These are phyloP conservation scores for Phyllostomus hastatus DNA, from an alignment of 2,113 vertebrate species.

Conservation along the genomic window DNA sequence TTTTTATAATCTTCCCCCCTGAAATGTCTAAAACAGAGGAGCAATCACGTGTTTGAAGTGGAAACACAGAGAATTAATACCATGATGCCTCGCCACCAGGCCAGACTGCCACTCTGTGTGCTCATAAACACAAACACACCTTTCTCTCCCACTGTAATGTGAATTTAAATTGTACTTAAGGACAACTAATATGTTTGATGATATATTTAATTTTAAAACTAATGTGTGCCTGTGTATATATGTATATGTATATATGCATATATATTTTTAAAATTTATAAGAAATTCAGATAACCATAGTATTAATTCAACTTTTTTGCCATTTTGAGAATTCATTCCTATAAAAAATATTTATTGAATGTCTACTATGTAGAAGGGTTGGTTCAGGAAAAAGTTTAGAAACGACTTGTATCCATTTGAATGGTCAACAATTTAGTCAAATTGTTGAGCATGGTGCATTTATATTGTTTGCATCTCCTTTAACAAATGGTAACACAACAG, in stretches of 20 bases:
- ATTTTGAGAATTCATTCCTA: background rate
- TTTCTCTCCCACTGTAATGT: background rate
- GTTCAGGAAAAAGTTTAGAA: background rate
- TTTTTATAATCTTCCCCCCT: background rate
- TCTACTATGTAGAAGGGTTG: background rate
- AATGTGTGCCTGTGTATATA: background rate
- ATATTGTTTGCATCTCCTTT: background rate
- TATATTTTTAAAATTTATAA: background rate
- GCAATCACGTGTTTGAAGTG: background rate
- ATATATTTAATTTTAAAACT: background rate
- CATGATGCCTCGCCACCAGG: background rate
- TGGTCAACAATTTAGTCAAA: background rate
- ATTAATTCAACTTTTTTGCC: background rate
- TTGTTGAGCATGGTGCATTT: background rate
- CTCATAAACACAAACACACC: background rate
- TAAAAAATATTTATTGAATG: background rate
- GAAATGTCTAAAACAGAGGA: background rate
- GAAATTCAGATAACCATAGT: background rate
- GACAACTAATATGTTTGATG: background rate
- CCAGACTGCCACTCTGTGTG: background rate
- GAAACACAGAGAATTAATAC: background rate
- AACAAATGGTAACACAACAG: background rate
- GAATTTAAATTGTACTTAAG: background rate
- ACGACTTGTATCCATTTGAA: background rate
- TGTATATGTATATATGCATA: background rate